Base-by-base conservation (phyloP, 2,888 invertebrate species). In the Synergus gifuensis region DNA sequence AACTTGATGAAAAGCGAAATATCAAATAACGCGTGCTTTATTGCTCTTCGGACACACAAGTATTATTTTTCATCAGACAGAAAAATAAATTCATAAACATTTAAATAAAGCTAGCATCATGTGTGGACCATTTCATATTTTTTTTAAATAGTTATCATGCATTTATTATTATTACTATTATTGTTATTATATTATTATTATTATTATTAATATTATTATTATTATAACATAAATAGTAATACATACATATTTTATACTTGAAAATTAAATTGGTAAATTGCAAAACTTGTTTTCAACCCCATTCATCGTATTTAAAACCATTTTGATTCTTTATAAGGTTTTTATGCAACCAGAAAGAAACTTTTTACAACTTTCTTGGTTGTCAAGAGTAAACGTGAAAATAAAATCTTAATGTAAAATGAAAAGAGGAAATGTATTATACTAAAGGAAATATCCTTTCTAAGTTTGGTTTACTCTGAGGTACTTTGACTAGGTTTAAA, bases 391-490 rank as follows among this genome's bases (percentile, higher is more conserved):
- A 62, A 28, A 62, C 28, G 3, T 58, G 18, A 22, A 12, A 28
- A 5, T 12, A 28, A 11, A 62, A 22, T 62, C 1, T 9, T 73
- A 73, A 54, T 12, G 5, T 11, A 54, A 60, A 28, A 28, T 12
- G 9, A 67, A 22, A 42, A 12, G 36, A 54, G 7, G 36, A 73
- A 73, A 73, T 40, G 0, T 16, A n/a, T n/a, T n/a, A n/a, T n/a
- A 36, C 9, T 73, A 11, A 73, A 36, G 9, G 18, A 58, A 58
- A 40, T 73, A 73, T 49, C 46, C 36, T 36, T 40, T 36, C 14
- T 16, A 40, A 73, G 54, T 73, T 73, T 28, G 73, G 36, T 40
- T 73, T 73, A n/a, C 54, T 73, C n/a, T n/a, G 36, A 73, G 73
- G 22, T 58, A 54, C 67, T 46, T 67, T 67, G 46, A 67, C 67